Evolutionary conservation across 2,888 invertebrate species (phyloP), one percentile per base, ranked within the genome.

Genomic region (Hirtodrosophila alboralis): DNA sequence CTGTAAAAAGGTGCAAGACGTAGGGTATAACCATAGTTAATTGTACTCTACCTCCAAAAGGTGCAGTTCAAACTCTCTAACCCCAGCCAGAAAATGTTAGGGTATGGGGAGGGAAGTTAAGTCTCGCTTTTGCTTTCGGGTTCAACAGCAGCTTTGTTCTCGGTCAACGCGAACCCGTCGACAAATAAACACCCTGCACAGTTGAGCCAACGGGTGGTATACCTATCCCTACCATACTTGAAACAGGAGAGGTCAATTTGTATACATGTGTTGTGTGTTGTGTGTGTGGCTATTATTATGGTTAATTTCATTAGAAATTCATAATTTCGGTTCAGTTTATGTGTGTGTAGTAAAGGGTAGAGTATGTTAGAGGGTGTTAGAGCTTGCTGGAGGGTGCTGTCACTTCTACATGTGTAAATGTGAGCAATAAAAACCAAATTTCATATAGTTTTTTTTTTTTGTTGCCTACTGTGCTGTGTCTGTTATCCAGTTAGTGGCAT

Each of bases 271-370:
- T 23, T 23, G 7, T 23, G 7, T 23, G 7, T 23, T 21, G 38
- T 41, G 34, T 47, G 28, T 18, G 47, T 47, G 61, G 37, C 65
- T 66, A 79, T 85, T 66, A 79, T 85, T 84, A 79, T 65, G 74
- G 75, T 88, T 89, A 89, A 89, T 89, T 89, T 89, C 89, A 88
- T 89, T 89, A 89, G 77, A 83, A 88, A 89, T 89, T 89, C 89
- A 88, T 84, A 86, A 86, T 80, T 87, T 64, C 38, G 51, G 51
- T 58, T 45, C 49, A 66, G 45, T 61, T 48, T 63, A 34, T 49
- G 51, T n/a, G n/a, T n/a, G 48, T 26, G 49, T 28, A 14, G 27
- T 4, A 10, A 14, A 9, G 26, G 12, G n/a, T 9, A 7, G 28
- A 8, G 44, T n/a, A n/a, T n/a, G 40, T 10, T 9, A 6, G 27